These are phyloP conservation scores for Cydia splendana DNA, from an alignment of 1,140 invertebrate genomes.

Conservation along the genomic window DNA sequence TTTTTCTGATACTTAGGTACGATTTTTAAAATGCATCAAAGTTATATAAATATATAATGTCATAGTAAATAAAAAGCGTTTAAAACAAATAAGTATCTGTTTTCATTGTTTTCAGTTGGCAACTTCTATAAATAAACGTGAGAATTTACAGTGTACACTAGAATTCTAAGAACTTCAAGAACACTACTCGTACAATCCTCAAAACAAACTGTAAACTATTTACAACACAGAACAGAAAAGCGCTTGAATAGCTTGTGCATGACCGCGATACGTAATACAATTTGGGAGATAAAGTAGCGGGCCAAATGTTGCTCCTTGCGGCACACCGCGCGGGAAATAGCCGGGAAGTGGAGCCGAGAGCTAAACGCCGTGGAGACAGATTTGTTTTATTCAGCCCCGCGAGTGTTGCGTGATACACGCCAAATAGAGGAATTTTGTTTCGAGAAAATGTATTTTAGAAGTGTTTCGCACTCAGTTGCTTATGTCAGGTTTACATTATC, in stretches of 20 bases:
- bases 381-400: slow-evolving; percentile 67
- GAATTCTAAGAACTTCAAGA: background rate
- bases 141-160: background rate
- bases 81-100: no score
- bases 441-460: slow-evolving; percentile 10
- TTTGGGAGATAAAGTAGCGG: slow-evolving; percentile 7
- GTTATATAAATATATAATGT: no score
- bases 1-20: no score
- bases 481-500: background rate
- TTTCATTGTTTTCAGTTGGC: background rate
- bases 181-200: background rate
- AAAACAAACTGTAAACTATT: slow-evolving; percentile 14
- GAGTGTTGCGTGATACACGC: slow-evolving; percentile 20
- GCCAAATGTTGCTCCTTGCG: slow-evolving; percentile 40
- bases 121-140: background rate
- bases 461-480: background rate
- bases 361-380: slow-evolving; percentile 72
- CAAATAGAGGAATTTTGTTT: slow-evolving; percentile 26
- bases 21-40: no score
- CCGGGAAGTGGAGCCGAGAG: slow-evolving; percentile 68
- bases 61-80: no score
- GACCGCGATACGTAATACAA: slow-evolving; percentile 24
- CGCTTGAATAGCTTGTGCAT: slow-evolving; percentile 16
- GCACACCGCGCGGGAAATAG: slow-evolving; percentile 60
- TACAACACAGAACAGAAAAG: background rate